Base-by-base conservation (phyloP, 1,140 invertebrate genomes). In the Bradynema listronoti region DNA sequence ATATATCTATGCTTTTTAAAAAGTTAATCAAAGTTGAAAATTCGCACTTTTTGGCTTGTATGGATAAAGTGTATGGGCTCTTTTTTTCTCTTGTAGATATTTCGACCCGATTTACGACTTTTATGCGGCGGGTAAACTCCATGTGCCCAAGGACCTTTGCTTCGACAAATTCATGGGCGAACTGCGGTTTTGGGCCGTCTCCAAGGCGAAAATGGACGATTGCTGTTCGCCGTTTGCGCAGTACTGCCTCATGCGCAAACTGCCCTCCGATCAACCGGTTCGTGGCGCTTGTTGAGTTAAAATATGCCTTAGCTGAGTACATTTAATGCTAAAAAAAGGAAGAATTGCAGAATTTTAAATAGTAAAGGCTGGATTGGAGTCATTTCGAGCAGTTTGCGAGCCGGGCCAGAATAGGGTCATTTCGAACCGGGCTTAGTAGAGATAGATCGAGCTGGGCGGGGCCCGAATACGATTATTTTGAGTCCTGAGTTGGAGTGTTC, bases 41-140 rank as follows among this genome's bases (percentile, higher is more conserved):
- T 55, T 55, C 1, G 53, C 4, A 55, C 27, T 49, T 27, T 45
- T 14, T 53, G 16, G 14, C 27, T 45, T 19, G 11, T 19, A 11
- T 19, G 11, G 11, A 11, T 14, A 49, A 54, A 49, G 54, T n/a
- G n/a, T n/a, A 49, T 14, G 51, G 30, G 51, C 11, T 9, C 51
- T 53, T 53, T 61, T 14, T 36, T 34, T 33, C 36, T 34, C 24
- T 51, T 72, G 41, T 58, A 77, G 75, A 49, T 75, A 77, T 58
- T 78, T 78, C 53, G 75, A 75, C 49, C 75, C 75, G 14, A 73
- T 77, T 50, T 77, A 78, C 41, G 74, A 77, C 50, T 77, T 78
- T 56, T 78, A 72, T 54, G 72, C 70, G n/a, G 66, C 73, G n/a
- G 74, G 74, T 9, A 75, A 76, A 58, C 49, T 77, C 14, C 74